Evolutionary conservation across 2,888 invertebrate species (phyloP).

Genomic region (Spatulosminthurus flaviceps): DNA sequence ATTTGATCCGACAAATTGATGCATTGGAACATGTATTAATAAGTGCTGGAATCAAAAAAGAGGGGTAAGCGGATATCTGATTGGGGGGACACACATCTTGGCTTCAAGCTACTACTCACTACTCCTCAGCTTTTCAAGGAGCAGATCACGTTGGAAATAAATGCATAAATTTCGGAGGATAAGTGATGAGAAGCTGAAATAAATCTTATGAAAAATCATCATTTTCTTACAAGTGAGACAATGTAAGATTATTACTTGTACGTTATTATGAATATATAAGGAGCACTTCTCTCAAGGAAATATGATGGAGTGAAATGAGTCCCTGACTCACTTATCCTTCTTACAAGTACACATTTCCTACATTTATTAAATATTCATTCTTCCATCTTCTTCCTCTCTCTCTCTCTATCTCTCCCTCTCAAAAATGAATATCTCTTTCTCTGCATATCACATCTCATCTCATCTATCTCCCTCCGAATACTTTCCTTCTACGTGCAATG

Average conservation of each 20-base stretch:
- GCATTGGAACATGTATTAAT: conserved; percentile 19
- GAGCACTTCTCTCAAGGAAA: conserved; percentile 1
- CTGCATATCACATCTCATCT: conserved; percentile 40
- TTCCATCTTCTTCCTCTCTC: no score
- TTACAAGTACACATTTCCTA: conserved; percentile 27
- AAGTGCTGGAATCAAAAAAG: no score
- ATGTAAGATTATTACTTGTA: not conserved
- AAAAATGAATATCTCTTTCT: conserved; percentile 6
- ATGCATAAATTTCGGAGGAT: not conserved
- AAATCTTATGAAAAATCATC: conserved; percentile 30
- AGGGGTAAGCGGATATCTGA: no score
- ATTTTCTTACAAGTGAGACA: not conserved
- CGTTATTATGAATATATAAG: conserved; percentile 9
- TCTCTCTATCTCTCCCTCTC: not conserved
- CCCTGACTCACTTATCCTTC: not conserved
- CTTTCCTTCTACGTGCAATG: conserved; percentile 40
- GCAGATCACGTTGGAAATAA: not conserved
- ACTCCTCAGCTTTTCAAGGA: no score
- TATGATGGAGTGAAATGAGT: conserved; percentile 22
- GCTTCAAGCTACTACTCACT: no score
- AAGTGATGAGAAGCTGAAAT: conserved; percentile 26
- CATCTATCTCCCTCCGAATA: conserved; percentile 42
- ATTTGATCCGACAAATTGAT: conserved; percentile 38
- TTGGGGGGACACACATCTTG: no score
- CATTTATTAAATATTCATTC: conserved; percentile 40